These are phyloP conservation scores for Pocillopora grandis DNA, from an alignment of 92 coral and sea anemone species.

Conservation along the genomic window DNA sequence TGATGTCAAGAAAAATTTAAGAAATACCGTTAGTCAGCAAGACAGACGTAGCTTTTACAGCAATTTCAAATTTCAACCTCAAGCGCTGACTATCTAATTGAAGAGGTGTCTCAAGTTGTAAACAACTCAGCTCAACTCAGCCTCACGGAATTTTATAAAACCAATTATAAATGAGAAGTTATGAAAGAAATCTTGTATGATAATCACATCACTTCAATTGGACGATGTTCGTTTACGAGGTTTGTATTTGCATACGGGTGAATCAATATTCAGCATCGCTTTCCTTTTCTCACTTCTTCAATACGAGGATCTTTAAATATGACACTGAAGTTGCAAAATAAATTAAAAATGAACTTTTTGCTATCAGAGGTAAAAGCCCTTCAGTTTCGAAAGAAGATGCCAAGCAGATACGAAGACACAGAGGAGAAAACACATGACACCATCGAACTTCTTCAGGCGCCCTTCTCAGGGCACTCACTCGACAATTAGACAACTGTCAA, in stretches of 20 bases:
- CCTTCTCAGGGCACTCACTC: slow-evolving; percentile 5
- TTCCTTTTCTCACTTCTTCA: not conserved
- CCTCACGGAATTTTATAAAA: no score
- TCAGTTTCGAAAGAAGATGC: no score
- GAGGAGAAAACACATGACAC: not conserved
- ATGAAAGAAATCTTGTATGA: no score
- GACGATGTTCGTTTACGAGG: not conserved
- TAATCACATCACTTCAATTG: not conserved
- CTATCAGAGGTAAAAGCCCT: not conserved
- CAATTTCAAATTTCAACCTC: no score
- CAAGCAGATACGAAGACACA: not conserved
- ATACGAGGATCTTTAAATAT: not conserved
- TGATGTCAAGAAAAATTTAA: not conserved
- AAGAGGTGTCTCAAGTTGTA: no score
- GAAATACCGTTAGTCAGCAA: no score
- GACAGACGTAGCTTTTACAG: no score
- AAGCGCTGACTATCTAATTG: no score
- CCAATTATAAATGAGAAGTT: no score
- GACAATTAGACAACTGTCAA: slow-evolving; percentile 25
- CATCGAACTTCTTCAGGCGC: not conserved
- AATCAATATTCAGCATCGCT: not conserved
- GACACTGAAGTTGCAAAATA: not conserved
- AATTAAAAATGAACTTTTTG: not conserved
- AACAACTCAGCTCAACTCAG: no score
- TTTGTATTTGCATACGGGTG: slow-evolving; percentile 23